phyloP scores from a whole-genome alignment of 2,113 vertebrate species.

The Tupaia chinensis region DNA sequence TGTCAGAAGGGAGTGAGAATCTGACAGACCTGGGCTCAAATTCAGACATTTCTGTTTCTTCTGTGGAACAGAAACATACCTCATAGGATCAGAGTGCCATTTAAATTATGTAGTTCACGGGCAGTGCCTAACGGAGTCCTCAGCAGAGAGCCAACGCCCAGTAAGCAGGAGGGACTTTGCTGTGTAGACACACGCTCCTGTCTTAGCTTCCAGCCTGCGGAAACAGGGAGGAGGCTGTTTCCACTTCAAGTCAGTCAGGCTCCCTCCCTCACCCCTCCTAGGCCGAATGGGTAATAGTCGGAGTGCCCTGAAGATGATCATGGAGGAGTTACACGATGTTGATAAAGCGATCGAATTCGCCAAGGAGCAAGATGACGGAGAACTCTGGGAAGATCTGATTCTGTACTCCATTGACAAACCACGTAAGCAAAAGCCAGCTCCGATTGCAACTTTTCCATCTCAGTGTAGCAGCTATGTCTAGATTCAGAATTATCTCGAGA shows the following conservation, averaged over 20 bases:
- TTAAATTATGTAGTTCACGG: background rate
- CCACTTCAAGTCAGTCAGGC: no score
- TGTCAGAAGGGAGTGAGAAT: background rate
- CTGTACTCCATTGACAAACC: conserved; percentile 99
- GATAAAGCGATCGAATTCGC: conserved; percentile 99
- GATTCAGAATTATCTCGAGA: background rate
- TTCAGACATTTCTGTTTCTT: background rate
- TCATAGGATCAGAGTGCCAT: background rate
- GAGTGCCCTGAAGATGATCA: conserved; percentile 98
- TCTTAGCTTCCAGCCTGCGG: background rate
- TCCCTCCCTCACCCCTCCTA: conserved; percentile 73
- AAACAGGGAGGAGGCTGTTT: background rate
- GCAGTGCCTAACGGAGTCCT: background rate
- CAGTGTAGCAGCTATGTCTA: background rate
- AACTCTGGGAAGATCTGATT: conserved; percentile 99
- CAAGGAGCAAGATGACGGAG: conserved; percentile 98
- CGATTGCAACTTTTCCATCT: background rate
- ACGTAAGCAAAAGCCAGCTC: conserved; percentile 87
- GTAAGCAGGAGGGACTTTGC: background rate
- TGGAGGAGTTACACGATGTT: conserved; percentile 96
- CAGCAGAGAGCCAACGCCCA: background rate
- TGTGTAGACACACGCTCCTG: background rate
- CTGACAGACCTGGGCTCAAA: background rate
- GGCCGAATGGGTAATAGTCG: conserved; percentile 99
- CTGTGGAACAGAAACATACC: background rate